Evolutionary conservation across 1,140 invertebrate species (phyloP), one percentile per base, ranked within the genome.

Genomic region (Ctenoplectra terminalis): DNA sequence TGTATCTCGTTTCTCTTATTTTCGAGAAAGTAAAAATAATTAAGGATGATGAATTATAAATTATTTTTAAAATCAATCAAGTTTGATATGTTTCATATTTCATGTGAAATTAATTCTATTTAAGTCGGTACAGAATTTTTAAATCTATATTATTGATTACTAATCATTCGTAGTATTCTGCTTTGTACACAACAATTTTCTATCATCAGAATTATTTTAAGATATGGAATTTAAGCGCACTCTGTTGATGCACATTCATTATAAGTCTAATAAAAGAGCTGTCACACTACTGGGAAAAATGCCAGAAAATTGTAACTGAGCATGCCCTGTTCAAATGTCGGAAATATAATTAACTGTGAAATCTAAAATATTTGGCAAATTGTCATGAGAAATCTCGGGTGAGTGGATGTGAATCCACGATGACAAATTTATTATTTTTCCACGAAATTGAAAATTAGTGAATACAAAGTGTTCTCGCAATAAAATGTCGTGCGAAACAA

Each of bases 331-430:
- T 31, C 0, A 15, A 37, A 9, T 23, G 26, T n/a, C 26, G 26
- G 40, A 73, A 73, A 48, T 73, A 48, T 17, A 37, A 48, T 61
- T 29, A 60, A 0, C 20, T 2, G 17, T 34, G 56, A 43, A n/a
- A 61, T 73, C 43, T 43, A 0, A 43, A 73, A 31, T 60, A 73
- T 61, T 73, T 73, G 71, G 71, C 71, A 48, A 34, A 11, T 6
- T 61, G 20, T 73, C 34, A 0, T 2, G 37, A 26, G 6, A 60
- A 46, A 37, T n/a, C 6, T 43, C 1, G 17, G n/a, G 7, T 31
- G 1, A 7, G 26, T 2, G 43, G 61, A 0, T 11, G 5, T n/a
- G n/a, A n/a, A n/a, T n/a, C n/a, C 0, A 13, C 1, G 26, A 40
- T 31, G 40, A 73, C 43, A 74, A 74, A 60, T 73, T 67, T 67